These are phyloP conservation scores for Odontomyia ornata DNA, from an alignment of 2,888 invertebrate species.

Conservation along the genomic window DNA sequence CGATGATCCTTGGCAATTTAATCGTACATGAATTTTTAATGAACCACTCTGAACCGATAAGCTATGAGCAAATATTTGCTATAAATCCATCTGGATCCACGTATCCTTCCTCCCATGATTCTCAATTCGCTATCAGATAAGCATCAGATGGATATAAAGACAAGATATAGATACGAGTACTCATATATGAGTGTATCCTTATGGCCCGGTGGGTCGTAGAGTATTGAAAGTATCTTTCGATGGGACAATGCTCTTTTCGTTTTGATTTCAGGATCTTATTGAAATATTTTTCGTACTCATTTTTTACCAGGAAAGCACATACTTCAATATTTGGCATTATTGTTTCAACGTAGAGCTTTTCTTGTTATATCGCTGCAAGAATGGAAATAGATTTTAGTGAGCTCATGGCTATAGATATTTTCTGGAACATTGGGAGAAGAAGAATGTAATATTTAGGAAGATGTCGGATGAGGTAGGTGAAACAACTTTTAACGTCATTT, in stretches of 20 bases:
- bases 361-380: neutral
- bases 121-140: neutral
- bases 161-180: neutral
- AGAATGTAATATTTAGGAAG: too few relatives aligned
- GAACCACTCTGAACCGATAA: conserved; percentile 31
- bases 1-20: conserved; percentile 35
- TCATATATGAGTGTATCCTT: neutral
- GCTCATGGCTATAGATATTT: too few relatives aligned
- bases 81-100: neutral
- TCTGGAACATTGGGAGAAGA: too few relatives aligned
- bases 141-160: neutral
- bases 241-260: neutral
- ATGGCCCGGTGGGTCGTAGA: neutral
- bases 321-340: conserved; percentile 41
- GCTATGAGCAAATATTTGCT: conserved; percentile 33
- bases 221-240: neutral
- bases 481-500: too few relatives aligned
- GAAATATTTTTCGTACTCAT: neutral
- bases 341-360: neutral
- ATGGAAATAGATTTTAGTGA: neutral
- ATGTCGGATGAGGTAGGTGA: too few relatives aligned
- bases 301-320: conserved; percentile 7
- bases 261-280: neutral
- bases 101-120: neutral
- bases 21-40: conserved; percentile 40